Evolutionary conservation across 2,113 vertebrate species (phyloP).

Genomic region (Saimiri boliviensis): DNA sequence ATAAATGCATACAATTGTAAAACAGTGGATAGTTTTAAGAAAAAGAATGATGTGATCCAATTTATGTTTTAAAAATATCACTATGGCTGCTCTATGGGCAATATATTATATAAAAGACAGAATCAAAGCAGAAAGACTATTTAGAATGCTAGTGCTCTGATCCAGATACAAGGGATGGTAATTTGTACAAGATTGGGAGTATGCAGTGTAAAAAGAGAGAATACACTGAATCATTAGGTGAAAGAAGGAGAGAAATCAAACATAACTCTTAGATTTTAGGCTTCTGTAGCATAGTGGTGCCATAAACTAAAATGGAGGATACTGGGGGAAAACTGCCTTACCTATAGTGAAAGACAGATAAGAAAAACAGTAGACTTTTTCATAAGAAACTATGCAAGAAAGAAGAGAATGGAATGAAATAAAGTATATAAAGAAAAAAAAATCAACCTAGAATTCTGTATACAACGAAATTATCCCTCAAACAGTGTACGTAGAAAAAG

Average conservation of each 20-base stretch:
- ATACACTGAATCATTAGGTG: neutral
- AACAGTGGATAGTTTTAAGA: neutral
- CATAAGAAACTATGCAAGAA: neutral
- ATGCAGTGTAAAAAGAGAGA: neutral
- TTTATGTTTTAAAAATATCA: neutral
- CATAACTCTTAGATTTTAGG: too few relatives aligned
- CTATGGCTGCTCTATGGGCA: neutral
- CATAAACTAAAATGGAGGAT: neutral
- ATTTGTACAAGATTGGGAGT: neutral
- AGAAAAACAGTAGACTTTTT: neutral
- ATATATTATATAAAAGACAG: neutral
- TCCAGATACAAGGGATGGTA: neutral
- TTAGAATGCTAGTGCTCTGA: neutral
- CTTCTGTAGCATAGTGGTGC: too few relatives aligned
- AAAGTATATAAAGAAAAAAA: neutral
- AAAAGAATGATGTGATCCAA: neutral
- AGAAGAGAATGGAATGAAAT: neutral
- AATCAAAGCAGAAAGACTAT: neutral
- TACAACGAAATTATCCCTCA: neutral
- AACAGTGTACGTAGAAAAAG: neutral
- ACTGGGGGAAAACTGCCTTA: neutral
- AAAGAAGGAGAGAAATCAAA: neutral
- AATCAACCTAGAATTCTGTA: neutral
- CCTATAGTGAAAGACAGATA: neutral
- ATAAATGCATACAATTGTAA: neutral